Evolutionary conservation across 2,888 invertebrate species (phyloP).

Genomic region (Noctua janthina): DNA sequence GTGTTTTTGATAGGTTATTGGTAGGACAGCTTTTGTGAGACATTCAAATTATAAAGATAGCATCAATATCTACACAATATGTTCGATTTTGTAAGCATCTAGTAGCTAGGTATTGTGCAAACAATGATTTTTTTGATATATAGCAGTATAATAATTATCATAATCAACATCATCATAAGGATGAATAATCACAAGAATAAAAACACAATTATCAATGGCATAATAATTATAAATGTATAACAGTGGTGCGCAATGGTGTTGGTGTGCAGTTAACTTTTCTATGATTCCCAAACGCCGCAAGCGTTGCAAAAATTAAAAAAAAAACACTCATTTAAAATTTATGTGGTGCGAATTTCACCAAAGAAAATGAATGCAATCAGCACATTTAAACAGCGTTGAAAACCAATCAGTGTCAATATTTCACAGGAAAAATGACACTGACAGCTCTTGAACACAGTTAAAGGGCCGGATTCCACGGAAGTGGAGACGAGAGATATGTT

Average conservation of each 20-base stretch:
- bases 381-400: neutral
- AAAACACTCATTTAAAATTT: neutral
- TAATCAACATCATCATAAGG: too few relatives aligned
- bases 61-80: neutral
- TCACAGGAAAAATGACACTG: neutral
- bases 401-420: neutral
- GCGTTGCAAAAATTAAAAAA: neutral
- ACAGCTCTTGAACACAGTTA: neutral
- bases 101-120: neutral
- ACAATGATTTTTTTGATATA: neutral
- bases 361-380: neutral
- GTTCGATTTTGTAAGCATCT: neutral
- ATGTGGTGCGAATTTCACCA: neutral
- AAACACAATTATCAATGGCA: too few relatives aligned
- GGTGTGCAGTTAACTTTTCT: neutral
- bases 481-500: too few relatives aligned
- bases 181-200: too few relatives aligned
- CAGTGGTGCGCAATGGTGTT: too few relatives aligned
- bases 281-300: neutral
- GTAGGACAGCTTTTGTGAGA: neutral
- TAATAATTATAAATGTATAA: too few relatives aligned
- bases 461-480: too few relatives aligned
- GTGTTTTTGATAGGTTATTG: neutral
- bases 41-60: neutral
- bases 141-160: too few relatives aligned